These are phyloP conservation scores for Gavia stellata DNA, from an alignment of 2,113 vertebrate species.

Conservation along the genomic window DNA sequence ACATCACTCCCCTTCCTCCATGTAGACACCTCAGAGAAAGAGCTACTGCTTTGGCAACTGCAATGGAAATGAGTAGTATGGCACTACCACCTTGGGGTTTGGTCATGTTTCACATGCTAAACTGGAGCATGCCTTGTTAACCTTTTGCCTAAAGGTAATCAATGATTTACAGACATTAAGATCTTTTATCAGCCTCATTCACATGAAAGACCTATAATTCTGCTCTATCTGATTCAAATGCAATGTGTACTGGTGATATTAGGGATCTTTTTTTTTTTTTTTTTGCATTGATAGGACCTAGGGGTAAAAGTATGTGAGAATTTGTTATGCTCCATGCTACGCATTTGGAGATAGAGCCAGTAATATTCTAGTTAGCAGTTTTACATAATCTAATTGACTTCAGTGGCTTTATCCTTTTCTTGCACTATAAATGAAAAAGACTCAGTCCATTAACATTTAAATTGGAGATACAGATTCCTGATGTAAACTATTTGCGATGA, in stretches of 20 bases:
- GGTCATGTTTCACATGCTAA: fast-evolving
- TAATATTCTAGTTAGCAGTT: background rate
- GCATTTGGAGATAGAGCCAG: background rate
- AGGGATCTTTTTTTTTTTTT: background rate
- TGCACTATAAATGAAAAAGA: constrained; percentile 19
- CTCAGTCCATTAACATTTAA: constrained; percentile 60
- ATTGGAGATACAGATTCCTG: constrained; percentile 32
- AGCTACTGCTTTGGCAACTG: background rate
- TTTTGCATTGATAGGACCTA: background rate
- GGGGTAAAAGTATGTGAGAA: background rate
- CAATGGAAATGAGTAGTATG: background rate
- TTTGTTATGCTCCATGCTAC: background rate
- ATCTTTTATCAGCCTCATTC: background rate
- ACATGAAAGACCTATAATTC: background rate
- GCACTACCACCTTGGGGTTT: background rate
- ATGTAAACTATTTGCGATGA: constrained; percentile 29
- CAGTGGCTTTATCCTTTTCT: background rate
- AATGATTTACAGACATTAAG: background rate
- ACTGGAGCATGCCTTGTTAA: background rate
- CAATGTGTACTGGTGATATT: background rate
- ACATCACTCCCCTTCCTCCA: background rate
- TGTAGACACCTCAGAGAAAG: background rate
- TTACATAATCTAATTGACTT: constrained; percentile 7
- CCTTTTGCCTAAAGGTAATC: background rate
- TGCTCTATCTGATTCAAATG: background rate